Evolutionary conservation across 92 coral and sea anemone species (phyloP), one percentile per base, ranked within the genome.

Genomic region (Virgularia gustaviana): DNA sequence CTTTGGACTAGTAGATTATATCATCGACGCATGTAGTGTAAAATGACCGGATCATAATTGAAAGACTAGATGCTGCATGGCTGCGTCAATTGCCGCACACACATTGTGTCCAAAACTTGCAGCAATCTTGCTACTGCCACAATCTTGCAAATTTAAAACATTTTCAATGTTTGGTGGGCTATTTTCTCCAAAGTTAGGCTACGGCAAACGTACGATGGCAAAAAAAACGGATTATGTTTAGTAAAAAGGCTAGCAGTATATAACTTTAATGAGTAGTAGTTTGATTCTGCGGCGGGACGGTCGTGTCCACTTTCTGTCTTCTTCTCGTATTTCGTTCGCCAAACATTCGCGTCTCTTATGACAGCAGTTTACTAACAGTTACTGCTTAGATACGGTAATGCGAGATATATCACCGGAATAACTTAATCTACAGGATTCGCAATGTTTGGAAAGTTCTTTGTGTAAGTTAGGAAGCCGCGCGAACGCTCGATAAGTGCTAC

Each of bases 341-440:
- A 68, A 49, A 49, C 61, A 68, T 25, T 34, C 28, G 23, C 75
- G 75, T 32, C 75, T 68, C 75, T 34, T 68, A 35, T 49, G 43
- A 30, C 61, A 68, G 35, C 24, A 59, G 45, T 68, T 68, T 68
- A 68, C 61, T 61, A 68, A 68, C 51, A 68, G 75, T 49, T 51
- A 29, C 75, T 36, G 58, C 54, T 68, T 68, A 68, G 54, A 60
- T 15, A 49, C 36, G 75, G 75, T 68, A 68, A 68, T 68, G 54
- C 42, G 75, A 68, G 75, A 68, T 47, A 44, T 44, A 15, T 3
- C 1, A 51, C 75, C 75, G 75, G 75, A 68, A 68, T 68, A 51
- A 68, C 60, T 68, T 68, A 68, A 68, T 68, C 75, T 68, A 15
- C 7, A 31, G 75, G 75, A 49, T 68, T 68, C 75, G 22, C 75